Evolutionary conservation across 2,888 invertebrate species (phyloP), one percentile per base, ranked within the genome.

Genomic region (Chaitophorus viminalis): DNA sequence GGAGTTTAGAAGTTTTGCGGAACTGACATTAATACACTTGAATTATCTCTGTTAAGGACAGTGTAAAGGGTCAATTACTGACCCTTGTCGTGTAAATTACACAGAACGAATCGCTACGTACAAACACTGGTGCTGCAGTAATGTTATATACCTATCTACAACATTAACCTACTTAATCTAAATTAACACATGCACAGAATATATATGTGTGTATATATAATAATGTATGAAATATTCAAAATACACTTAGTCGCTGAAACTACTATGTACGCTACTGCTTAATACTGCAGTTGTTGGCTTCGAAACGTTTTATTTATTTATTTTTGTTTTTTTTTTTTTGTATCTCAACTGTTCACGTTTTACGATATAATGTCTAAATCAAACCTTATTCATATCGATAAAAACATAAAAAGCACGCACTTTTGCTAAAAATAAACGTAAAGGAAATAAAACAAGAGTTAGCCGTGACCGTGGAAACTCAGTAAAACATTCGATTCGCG

Each of bases 61-160:
- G 31, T 52, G 68, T 29, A 70, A 70, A 25, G 46, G 70, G 82
- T 68, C 68, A 82, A 72, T 82, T 74, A 74, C 74, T 54, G 54
- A 82, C 82, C 82, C 74, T n/a, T 29, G 36, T 60, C 31, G 70
- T 74, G 72, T 60, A 54, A 74, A 82, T 74, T 54, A 74, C 54
- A 60, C 25, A n/a, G 36, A 60, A 25, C 17, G 21, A 60, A 54
- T 74, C 8, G 36, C 74, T 18, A 36, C 29, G 21, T 70, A 31
- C 70, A 21, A 21, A 36, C 36, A 39, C 29, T 29, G 11, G 11
- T 46, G 46, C 46, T 46, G 14, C 46, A 11, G 70, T 70, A 36
- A 60, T 21, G 25, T 60, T 60, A 25, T 60, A 11, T 46, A 46
- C 46, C 46, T 46, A 72, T 18, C 74, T 3, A 31, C 11, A 25